A percentile compares a stretch with the other conserved stretches of the same genome.
Evolutionary conservation across 2,797 vertebrate genomes (phyloP).

Genomic region (Bufotes viridis): DNA sequence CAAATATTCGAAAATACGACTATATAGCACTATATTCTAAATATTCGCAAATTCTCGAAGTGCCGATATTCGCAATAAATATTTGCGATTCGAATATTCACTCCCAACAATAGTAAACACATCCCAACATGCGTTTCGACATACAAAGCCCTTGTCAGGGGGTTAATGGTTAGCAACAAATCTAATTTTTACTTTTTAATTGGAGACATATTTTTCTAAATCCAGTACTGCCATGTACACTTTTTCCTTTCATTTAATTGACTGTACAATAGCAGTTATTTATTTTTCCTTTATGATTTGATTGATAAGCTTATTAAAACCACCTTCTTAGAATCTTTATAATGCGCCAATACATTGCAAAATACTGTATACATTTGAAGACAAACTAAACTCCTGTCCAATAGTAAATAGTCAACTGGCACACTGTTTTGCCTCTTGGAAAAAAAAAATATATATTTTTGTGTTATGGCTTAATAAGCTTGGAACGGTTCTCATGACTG

Average conservation of each 20-base stretch:
- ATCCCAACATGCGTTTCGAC: too few relatives aligned
- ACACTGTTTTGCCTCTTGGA: conserved; percentile 30
- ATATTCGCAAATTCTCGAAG: too few relatives aligned
- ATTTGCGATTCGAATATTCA: too few relatives aligned
- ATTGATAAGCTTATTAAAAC: conserved; percentile 25
- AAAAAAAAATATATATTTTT: conserved; percentile 26
- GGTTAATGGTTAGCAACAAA: not conserved
- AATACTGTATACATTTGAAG: conserved; percentile 23
- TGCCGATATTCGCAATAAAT: too few relatives aligned
- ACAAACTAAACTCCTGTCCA: conserved; percentile 8
- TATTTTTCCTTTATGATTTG: not conserved
- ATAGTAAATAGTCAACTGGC: conserved; percentile 24
- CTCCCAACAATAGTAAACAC: too few relatives aligned
- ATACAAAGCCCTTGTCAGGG: too few relatives aligned
- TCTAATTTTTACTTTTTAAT: not conserved
- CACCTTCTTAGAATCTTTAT: not conserved
- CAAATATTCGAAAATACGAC: too few relatives aligned
- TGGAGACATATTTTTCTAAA: not conserved
- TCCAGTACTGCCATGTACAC: not conserved
- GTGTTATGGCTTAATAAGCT: conserved; percentile 39
- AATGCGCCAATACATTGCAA: not conserved
- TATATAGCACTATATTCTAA: too few relatives aligned
- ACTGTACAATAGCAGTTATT: not conserved
- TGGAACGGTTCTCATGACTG: conserved; percentile 32
- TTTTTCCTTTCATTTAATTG: not conserved